A percentile compares a stretch with the other conserved stretches of the same genome.
Evolutionary conservation across 1,140 invertebrate genomes (phyloP).

Genomic region (Saxidomus purpurata): DNA sequence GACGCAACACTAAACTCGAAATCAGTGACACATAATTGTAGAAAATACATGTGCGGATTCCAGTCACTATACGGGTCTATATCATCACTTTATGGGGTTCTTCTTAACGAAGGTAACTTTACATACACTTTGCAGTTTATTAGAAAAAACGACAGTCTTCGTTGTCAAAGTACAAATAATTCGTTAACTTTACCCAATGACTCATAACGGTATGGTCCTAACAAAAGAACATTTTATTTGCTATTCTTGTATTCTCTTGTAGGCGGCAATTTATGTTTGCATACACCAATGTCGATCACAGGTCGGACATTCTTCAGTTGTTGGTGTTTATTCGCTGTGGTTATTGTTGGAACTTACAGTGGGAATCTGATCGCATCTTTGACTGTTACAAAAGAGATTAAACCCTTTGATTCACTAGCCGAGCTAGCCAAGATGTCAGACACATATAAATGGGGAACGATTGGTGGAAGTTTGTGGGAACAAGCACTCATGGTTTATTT

Average conservation of each 20-base stretch:
- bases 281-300: constrained; percentile 63
- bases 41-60: not conserved
- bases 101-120: constrained; percentile 28
- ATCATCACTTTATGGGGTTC: not conserved
- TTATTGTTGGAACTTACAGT: constrained; percentile 89
- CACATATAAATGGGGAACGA: constrained; percentile 62
- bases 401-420: constrained; percentile 67
- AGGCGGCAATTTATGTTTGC: not conserved
- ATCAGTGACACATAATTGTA: not conserved
- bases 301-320: constrained; percentile 70
- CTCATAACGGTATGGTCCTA: too few relatives aligned
- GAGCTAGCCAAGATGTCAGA: constrained; percentile 51
- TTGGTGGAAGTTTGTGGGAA: constrained; percentile 56
- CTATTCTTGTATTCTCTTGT: too few relatives aligned
- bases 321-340: constrained; percentile 73
- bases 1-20: not conserved
- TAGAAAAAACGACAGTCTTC: too few relatives aligned
- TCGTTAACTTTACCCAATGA: too few relatives aligned
- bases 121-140: not conserved
- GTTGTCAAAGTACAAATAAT: too few relatives aligned
- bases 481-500: constrained; percentile 50
- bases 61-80: not conserved
- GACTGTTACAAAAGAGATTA: constrained; percentile 89
- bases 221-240: too few relatives aligned
- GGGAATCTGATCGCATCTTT: constrained; percentile 97